Conservation (phyloP, 2,113 vertebrate species). For the Apistogramma diplotaenia region DNA sequence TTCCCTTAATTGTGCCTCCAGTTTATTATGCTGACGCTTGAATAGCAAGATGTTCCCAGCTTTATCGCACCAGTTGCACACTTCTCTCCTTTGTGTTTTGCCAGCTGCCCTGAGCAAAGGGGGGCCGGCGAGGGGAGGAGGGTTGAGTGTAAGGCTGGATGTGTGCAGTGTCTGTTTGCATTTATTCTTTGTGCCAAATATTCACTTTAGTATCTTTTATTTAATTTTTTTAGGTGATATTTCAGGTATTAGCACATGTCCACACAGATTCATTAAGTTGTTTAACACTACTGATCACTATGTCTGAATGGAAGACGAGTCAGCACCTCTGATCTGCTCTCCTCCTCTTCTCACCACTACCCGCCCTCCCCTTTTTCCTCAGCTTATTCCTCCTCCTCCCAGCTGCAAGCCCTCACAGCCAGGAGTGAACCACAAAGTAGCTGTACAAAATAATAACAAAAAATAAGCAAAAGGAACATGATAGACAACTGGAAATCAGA, state of each 20-base stretch:
- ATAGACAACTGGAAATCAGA: not conserved
- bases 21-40: slow-evolving; percentile 72
- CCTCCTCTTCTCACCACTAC: slow-evolving; percentile 5
- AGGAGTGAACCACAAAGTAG: slow-evolving; percentile 52
- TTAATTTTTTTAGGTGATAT: slow-evolving; percentile 4
- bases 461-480: not conserved
- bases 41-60: slow-evolving; percentile 75
- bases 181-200: slow-evolving; percentile 2
- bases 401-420: slow-evolving; percentile 50
- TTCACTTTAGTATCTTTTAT: slow-evolving; percentile 13
- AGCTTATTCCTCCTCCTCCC: slow-evolving; percentile 29
- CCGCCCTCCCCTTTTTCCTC: slow-evolving; percentile 3
- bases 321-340: slow-evolving; percentile 24
- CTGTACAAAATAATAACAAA: not conserved
- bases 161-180: slow-evolving; percentile 24
- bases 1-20: slow-evolving; percentile 57
- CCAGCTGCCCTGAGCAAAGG: slow-evolving; percentile 72
- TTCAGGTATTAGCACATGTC: not conserved
- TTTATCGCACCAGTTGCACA: slow-evolving; percentile 80
- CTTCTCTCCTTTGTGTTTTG: slow-evolving; percentile 78
- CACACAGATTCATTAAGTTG: not conserved
- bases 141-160: slow-evolving; percentile 9
- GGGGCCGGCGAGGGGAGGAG: not conserved
- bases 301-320: slow-evolving; percentile 32
- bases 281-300: slow-evolving; percentile 1